Evolutionary conservation across 2,888 invertebrate species (phyloP).

Genomic region (Coleophora deauratella): DNA sequence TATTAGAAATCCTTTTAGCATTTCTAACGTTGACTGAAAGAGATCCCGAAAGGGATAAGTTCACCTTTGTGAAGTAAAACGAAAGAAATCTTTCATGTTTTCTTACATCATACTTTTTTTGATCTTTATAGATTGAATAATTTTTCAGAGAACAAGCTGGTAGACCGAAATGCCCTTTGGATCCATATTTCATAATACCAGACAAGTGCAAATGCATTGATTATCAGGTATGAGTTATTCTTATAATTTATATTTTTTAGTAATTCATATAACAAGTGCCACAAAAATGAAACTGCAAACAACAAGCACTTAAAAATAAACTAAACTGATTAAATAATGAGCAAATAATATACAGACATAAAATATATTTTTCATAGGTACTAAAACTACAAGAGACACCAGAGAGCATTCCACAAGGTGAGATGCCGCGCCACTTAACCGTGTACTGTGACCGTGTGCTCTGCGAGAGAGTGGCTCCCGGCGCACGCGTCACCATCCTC

Average conservation of each 20-base stretch:
- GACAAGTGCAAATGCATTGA: conserved; percentile 98
- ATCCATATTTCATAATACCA: conserved; percentile 98
- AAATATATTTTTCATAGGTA: conserved; percentile 50
- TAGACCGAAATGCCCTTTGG: conserved; percentile 93
- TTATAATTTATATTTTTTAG: not conserved
- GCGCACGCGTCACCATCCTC: conserved; percentile 93
- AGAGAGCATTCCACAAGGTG: conserved; percentile 92
- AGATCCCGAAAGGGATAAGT: no score
- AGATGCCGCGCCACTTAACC: conserved; percentile 97
- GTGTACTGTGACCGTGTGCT: conserved; percentile 93
- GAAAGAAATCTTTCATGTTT: no score
- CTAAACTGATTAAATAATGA: not conserved
- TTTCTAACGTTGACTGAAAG: no score
- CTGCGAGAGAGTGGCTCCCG: conserved; percentile 96
- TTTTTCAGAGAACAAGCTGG: conserved; percentile 93
- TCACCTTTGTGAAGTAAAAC: no score
- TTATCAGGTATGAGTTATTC: conserved; percentile 94
- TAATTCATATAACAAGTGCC: not conserved
- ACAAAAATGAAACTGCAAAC: no score
- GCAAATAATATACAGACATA: not conserved
- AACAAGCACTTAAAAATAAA: no score
- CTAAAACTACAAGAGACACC: conserved; percentile 98
- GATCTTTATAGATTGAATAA: no score
- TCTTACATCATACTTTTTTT: conserved; percentile 13
- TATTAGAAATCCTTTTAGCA: no score